Percentiles rank a stretch among this genome's conserved stretches.
Conservation (phyloP, 2,888 invertebrate genomes). For the Metacarcinus magister region DNA sequence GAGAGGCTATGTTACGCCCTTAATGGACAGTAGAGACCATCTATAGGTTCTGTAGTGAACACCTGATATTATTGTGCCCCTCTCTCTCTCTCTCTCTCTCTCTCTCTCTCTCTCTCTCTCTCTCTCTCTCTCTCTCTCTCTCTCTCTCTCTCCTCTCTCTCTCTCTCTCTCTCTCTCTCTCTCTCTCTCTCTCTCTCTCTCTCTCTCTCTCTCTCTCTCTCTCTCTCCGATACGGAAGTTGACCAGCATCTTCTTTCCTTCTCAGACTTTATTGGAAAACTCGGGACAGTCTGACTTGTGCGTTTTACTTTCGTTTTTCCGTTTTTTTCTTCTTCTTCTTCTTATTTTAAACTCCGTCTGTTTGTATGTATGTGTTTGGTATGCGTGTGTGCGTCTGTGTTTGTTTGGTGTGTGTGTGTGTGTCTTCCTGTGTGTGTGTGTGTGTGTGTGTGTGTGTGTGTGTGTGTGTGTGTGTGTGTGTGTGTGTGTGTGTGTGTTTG, state of each 20-base stretch:
- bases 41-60: no score
- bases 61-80: not conserved
- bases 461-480: not conserved
- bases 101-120: conserved; percentile 12
- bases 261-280: conserved; percentile 26
- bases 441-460: not conserved
- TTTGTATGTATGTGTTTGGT: not conserved
- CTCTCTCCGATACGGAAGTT: not conserved
- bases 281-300: not conserved
- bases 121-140: conserved; percentile 26
- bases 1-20: no score
- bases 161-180: not conserved
- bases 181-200: conserved; percentile 11
- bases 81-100: not conserved
- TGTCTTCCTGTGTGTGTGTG: not conserved
- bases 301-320: not conserved
- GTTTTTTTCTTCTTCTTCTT: not conserved
- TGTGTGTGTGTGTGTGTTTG: no score
- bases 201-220: conserved; percentile 26
- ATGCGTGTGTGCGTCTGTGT: not conserved
- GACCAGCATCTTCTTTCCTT: not conserved
- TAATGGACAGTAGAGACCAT: no score
- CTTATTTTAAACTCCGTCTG: not conserved
- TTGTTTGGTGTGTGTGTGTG: not conserved
- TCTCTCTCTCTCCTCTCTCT: conserved; percentile 20